Evolutionary conservation across 2,888 invertebrate species (phyloP).

Genomic region (Sinodicranocentrus sp.): DNA sequence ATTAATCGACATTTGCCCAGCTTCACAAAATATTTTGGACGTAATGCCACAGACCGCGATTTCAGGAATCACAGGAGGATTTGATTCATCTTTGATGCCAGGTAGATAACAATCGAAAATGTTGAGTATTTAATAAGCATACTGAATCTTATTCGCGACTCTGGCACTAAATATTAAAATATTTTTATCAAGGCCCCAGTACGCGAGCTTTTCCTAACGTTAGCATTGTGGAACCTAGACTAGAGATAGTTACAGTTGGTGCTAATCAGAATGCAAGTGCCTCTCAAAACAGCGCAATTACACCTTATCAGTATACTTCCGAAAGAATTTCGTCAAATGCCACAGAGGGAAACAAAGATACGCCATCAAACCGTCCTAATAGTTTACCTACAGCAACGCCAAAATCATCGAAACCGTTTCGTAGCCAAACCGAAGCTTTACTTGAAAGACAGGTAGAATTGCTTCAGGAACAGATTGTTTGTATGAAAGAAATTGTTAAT

Average conservation of each 20-base stretch:
- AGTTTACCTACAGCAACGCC: neutral
- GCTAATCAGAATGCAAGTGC: neutral
- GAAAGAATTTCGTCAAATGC: too few relatives aligned
- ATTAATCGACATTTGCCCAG: neutral
- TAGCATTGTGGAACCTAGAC: neutral
- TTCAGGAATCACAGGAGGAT: neutral
- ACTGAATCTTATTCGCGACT: neutral
- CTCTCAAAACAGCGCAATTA: too few relatives aligned
- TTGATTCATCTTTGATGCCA: neutral
- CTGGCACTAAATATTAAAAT: neutral
- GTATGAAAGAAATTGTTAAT: neutral
- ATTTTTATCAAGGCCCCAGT: neutral
- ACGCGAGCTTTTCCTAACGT: neutral
- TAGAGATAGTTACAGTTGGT: neutral
- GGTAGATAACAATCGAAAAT: neutral
- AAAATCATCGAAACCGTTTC: neutral
- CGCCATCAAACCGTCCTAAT: neutral
- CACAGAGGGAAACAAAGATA: neutral
- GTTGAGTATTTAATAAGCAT: neutral
- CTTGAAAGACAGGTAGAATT: neutral
- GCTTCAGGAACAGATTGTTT: neutral
- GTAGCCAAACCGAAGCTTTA: neutral
- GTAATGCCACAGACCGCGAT: neutral
- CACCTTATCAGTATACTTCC: too few relatives aligned
- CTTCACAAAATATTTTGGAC: neutral